Conservation (phyloP, 2,888 invertebrate species). For the Nephrotoma appendiculata region DNA sequence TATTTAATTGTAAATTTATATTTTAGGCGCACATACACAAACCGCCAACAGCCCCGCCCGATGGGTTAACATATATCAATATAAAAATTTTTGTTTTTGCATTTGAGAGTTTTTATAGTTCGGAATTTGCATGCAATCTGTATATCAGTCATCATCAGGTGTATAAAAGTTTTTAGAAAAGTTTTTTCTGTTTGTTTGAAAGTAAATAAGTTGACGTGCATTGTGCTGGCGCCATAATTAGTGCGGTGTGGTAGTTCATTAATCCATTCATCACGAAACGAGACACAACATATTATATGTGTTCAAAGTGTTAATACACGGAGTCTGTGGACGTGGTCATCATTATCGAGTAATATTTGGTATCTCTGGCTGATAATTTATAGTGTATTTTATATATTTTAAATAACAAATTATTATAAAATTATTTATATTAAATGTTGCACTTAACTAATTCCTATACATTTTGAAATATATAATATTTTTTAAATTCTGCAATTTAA, state of each 20-base stretch:
- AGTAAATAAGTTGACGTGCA: neutral
- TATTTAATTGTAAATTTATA: neutral
- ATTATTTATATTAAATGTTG: neutral
- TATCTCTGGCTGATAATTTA: neutral
- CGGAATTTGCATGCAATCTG: neutral
- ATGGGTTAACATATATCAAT: neutral
- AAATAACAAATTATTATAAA: neutral
- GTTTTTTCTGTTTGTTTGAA: neutral
- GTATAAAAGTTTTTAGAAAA: neutral
- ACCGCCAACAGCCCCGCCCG: no score
- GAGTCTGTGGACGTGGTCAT: neutral
- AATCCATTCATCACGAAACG: neutral
- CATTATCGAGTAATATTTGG: neutral
- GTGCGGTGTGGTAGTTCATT: neutral
- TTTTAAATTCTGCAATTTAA: neutral
- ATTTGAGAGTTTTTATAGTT: neutral
- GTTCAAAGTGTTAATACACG: neutral
- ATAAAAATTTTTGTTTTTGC: neutral
- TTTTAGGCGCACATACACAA: neutral
- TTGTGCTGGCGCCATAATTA: neutral
- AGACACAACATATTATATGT: neutral
- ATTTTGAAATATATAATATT: neutral
- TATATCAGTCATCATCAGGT: neutral
- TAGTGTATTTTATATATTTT: neutral
- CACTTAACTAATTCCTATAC: neutral